Conservation (phyloP, 37 sponge, comb jelly and placozoan species). For the Halisarca cf. caerulea region DNA sequence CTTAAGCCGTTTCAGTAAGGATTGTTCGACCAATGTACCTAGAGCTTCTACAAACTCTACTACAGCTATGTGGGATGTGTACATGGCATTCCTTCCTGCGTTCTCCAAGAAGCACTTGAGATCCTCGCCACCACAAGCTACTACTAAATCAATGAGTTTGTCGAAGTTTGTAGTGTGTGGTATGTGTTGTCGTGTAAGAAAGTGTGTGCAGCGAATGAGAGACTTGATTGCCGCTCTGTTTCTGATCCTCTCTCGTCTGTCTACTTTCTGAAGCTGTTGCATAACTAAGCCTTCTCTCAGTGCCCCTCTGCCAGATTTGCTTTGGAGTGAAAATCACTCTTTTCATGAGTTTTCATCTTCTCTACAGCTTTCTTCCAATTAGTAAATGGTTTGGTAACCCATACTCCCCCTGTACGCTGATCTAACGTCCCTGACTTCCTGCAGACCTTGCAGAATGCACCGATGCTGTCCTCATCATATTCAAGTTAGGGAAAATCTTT, state of each 20-base stretch:
- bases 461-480: conserved; percentile 36
- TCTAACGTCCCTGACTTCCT: background rate
- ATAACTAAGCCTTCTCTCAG: conserved; percentile 45
- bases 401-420: conserved; percentile 12
- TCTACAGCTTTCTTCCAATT: conserved; percentile 46
- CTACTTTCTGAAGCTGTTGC: conserved; percentile 57
- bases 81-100: conserved; percentile 60
- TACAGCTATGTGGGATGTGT: conserved; percentile 66
- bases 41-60: conserved; percentile 57
- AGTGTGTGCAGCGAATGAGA: conserved; percentile 59
- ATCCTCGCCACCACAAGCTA: conserved; percentile 65
- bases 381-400: conserved; percentile 31
- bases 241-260: conserved; percentile 29
- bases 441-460: conserved; percentile 39
- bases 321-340: background rate
- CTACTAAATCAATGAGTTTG: conserved; percentile 64
- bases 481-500: conserved; percentile 32
- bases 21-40: conserved; percentile 62
- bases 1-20: conserved; percentile 50
- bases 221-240: conserved; percentile 70
- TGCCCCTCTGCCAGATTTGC: conserved; percentile 14
- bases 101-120: conserved; percentile 20
- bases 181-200: conserved; percentile 59
- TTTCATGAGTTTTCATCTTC: conserved; percentile 1
- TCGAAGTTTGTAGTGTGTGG: conserved; percentile 67